phyloP scores from a whole-genome alignment of 1,140 invertebrate species.

The Rhizoglyphus robini region DNA sequence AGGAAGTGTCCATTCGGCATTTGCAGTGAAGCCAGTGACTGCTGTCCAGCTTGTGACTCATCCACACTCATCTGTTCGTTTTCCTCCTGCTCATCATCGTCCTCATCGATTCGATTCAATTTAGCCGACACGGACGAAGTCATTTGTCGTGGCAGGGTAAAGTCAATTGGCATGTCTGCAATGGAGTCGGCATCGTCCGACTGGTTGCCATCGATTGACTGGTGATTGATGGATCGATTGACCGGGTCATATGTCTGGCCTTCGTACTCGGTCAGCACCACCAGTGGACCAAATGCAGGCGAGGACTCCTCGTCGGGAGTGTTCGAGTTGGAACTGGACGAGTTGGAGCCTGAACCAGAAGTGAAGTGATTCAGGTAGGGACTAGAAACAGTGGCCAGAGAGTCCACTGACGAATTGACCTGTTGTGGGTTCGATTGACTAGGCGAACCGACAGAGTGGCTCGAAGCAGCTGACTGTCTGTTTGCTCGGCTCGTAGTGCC shows the following conservation, averaged over 20 bases:
- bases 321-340: background rate
- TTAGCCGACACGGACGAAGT: background rate
- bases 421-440: too few relatives aligned
- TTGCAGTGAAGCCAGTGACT: background rate
- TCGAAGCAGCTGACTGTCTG: too few relatives aligned
- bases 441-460: too few relatives aligned
- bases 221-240: background rate
- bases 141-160: background rate
- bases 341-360: background rate
- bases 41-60: background rate
- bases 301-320: background rate
- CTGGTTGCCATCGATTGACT: too few relatives aligned
- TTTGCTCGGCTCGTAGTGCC: too few relatives aligned
- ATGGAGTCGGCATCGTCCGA: background rate
- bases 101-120: background rate
- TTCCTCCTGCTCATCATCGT: background rate
- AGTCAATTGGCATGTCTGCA: background rate
- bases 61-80: background rate
- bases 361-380: background rate
- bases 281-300: background rate
- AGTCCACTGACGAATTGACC: background rate
- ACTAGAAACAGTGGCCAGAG: background rate
- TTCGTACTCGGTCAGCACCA: background rate
- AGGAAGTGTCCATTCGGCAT: too few relatives aligned
- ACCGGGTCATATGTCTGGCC: conserved; percentile 6